A percentile compares a stretch with the other conserved stretches of the same genome.
Evolutionary conservation across 2,888 invertebrate genomes (phyloP).

Genomic region (Ecliptopera silaceata): DNA sequence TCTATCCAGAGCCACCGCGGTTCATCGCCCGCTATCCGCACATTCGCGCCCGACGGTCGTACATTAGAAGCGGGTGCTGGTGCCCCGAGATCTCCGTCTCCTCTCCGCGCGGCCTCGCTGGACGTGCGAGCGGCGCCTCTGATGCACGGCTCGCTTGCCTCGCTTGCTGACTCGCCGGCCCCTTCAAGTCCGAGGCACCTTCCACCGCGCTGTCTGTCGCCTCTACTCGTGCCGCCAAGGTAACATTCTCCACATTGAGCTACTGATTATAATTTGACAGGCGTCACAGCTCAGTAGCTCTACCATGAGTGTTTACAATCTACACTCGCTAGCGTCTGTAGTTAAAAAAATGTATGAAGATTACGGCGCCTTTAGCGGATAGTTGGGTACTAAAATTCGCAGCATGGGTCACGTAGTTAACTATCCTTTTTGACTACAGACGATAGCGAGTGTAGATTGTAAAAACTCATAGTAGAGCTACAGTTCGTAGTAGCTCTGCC

Average conservation of each 20-base stretch:
- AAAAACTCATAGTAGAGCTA: too few relatives aligned
- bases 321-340: too few relatives aligned
- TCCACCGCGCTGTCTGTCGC: conserved; percentile 87
- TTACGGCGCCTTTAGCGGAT: too few relatives aligned
- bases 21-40: conserved; percentile 92
- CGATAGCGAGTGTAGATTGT: too few relatives aligned
- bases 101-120: conserved; percentile 89
- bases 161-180: conserved; percentile 80
- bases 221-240: conserved; percentile 89
- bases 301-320: too few relatives aligned
- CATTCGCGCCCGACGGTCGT: conserved; percentile 92
- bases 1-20: conserved; percentile 87
- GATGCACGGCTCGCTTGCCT: conserved; percentile 88
- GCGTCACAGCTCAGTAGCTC: too few relatives aligned
- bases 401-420: too few relatives aligned
- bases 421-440: too few relatives aligned
- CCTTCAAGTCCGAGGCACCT: conserved; percentile 72
- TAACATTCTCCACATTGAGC: conserved; percentile 38
- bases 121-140: conserved; percentile 89
- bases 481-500: too few relatives aligned
- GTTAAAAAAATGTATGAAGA: too few relatives aligned
- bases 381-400: too few relatives aligned
- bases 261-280: too few relatives aligned
- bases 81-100: conserved; percentile 89
- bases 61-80: conserved; percentile 82